A percentile compares a stretch with the other conserved stretches of the same genome.
phyloP scores from a whole-genome alignment of 2,113 vertebrate genomes.

The Archilochus colubris region DNA sequence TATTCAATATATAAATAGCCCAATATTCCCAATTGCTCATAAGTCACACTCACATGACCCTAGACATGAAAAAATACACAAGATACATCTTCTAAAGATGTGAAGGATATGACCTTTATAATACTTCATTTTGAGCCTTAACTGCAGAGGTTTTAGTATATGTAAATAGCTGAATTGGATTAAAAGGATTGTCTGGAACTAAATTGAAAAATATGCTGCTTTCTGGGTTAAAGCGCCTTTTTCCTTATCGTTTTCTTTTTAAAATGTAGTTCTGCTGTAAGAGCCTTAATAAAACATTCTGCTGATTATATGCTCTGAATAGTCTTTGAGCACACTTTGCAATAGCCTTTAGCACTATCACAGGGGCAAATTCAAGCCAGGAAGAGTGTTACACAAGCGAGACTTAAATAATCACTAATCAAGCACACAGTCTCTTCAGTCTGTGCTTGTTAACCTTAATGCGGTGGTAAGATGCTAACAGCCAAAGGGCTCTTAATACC shows the following conservation, averaged over 20 bases:
- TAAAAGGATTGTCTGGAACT: not conserved
- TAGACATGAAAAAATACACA: not conserved
- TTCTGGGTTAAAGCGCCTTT: not conserved
- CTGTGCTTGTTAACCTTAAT: conserved; percentile 55
- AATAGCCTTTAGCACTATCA: not conserved
- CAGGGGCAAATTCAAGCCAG: not conserved
- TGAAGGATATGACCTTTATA: not conserved
- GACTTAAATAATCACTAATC: conserved; percentile 33
- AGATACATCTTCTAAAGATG: fast-evolving
- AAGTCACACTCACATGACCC: not conserved
- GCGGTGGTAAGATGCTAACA: not conserved
- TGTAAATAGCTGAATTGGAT: not conserved
- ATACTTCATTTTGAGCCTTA: not conserved
- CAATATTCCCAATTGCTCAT: not conserved
- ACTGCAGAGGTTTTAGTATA: not conserved
- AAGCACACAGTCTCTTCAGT: not conserved
- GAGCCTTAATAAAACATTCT: not conserved
- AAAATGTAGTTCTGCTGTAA: not conserved
- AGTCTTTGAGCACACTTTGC: not conserved
- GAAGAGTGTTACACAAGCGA: conserved; percentile 1
- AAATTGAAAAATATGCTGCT: not conserved
- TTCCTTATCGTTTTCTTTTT: not conserved
- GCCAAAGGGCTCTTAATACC: conserved; percentile 45
- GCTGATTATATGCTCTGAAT: not conserved
- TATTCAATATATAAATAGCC: not conserved